These are phyloP conservation scores for Patella depressa DNA, from an alignment of 2,888 invertebrate genomes.

Conservation along the genomic window DNA sequence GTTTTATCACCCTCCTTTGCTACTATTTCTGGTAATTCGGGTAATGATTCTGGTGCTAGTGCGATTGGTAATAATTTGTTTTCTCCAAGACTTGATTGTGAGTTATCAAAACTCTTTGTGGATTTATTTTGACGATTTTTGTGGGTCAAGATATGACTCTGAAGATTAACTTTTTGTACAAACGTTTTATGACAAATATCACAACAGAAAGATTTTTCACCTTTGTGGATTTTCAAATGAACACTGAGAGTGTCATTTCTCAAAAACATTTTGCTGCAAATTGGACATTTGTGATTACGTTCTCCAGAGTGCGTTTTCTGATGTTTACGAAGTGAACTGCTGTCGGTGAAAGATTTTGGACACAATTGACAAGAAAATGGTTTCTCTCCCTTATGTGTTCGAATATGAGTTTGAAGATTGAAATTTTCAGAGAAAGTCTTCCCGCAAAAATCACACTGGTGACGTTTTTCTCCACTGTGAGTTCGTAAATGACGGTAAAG, in stretches of 20 bases:
- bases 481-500: constrained; percentile 11
- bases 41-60: too few relatives aligned
- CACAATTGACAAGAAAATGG: constrained; percentile 8
- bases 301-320: constrained; percentile 14
- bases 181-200: constrained; percentile 15
- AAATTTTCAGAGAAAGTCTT: constrained; percentile 4
- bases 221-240: constrained; percentile 14
- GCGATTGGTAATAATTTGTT: too few relatives aligned
- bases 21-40: too few relatives aligned
- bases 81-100: too few relatives aligned
- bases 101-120: too few relatives aligned
- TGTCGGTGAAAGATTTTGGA: constrained; percentile 8
- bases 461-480: constrained; percentile 13
- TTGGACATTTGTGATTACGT: constrained; percentile 1
- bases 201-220: constrained; percentile 13
- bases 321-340: neutral
- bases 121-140: neutral
- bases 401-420: constrained; percentile 11
- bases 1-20: too few relatives aligned
- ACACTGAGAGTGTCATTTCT: constrained; percentile 14
- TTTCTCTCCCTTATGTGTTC: constrained; percentile 13
- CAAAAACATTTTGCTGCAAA: constrained; percentile 13
- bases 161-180: constrained; percentile 12
- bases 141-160: constrained; percentile 12
- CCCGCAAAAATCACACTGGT: constrained; percentile 9